Evolutionary conservation across 2,113 vertebrate species (phyloP).

Genomic region (Mystacornis crossleyi): DNA sequence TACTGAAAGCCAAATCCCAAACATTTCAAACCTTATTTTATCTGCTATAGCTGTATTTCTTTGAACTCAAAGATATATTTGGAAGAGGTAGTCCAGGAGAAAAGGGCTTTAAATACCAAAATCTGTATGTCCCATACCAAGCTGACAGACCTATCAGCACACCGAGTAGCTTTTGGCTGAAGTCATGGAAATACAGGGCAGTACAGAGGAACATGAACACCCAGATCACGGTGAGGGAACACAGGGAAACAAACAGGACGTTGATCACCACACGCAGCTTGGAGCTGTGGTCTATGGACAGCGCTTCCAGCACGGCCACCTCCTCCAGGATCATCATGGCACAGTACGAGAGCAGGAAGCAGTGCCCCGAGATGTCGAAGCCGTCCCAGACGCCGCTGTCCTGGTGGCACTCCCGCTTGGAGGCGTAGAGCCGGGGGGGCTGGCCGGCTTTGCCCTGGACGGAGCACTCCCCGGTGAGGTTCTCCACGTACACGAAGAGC

Average conservation of each 20-base stretch:
- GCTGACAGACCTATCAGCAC: slow-evolving; percentile 80
- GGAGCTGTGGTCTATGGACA: slow-evolving; percentile 63
- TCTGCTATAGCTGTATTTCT: slow-evolving; percentile 68
- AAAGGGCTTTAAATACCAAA: slow-evolving; percentile 85
- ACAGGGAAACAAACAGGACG: slow-evolving; percentile 82
- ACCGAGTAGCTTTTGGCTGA: slow-evolving; percentile 86
- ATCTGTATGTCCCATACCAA: slow-evolving; percentile 87
- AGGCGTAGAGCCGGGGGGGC: slow-evolving; percentile 16
- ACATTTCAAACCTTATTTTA: slow-evolving; percentile 21
- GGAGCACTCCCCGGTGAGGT: slow-evolving; percentile 84
- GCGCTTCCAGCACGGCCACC: slow-evolving; percentile 76
- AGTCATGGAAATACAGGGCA: slow-evolving; percentile 90
- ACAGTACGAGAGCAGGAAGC: slow-evolving; percentile 91
- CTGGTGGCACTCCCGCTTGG: slow-evolving; percentile 79
- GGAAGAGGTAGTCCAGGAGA: slow-evolving; percentile 90
- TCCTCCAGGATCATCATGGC: slow-evolving; percentile 91
- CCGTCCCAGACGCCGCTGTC: slow-evolving; percentile 84
- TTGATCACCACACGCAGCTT: slow-evolving; percentile 61
- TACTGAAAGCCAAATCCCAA: neutral
- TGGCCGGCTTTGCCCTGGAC: neutral
- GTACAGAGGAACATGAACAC: slow-evolving; percentile 93
- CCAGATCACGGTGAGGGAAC: slow-evolving; percentile 83
- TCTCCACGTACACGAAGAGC: slow-evolving; percentile 85
- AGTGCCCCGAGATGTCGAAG: slow-evolving; percentile 95
- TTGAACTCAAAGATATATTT: slow-evolving; percentile 65